Base-by-base conservation (phyloP, 2,797 vertebrate genomes). In the Martes flavigula region DNA sequence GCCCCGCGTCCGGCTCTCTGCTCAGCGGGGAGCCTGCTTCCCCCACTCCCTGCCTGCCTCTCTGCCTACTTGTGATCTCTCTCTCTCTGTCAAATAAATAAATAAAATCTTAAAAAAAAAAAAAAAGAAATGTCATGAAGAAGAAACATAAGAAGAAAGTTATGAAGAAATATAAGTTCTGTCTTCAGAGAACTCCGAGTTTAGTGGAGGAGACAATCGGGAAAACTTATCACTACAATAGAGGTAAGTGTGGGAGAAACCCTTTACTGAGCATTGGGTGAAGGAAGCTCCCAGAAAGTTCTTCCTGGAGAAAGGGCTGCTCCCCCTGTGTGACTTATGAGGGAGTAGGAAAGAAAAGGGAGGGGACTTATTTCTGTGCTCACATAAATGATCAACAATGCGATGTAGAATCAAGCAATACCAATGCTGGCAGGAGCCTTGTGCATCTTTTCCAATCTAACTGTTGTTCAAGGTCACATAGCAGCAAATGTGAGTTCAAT, bases 271-370 rank as follows among this genome's bases (percentile, higher is more conserved):
- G 18, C 7, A 32, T 7, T 62, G 64, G 70, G 10, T 30, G 18
- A 32, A 56, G 46, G 18, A 75, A 7, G 60, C 23, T 38, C 40
- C 75, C 30, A 27, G 35, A 18, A 35, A 43, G 51, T 5, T 30
- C 32, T 73, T 85, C 56, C 30, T 43, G 30, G 51, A 77, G 27
- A 23, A 56, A 91, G 40, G 5, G 23, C 11, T 38, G 43, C 2
- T 35, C 17, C 1, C 3, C 0, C 17, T 46, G 18, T 20, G n/a
- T 20, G 46, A 84, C 46, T 87, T 7, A 35, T 0, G 0, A 40
- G 17, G 12, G 1, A 54, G 13, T 0, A 38, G 68, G 17, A 30
- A 30, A 89, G 27, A 56, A 20, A 87, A 66, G 51, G 11, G 17
- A 35, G 56, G 0, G 14, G 3, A 2, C 27, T 43, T 51, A 32